Percentiles rank a stretch among this genome's conserved stretches.
phyloP scores from a whole-genome alignment of 2,797 vertebrate species.

The Trachops cirrhosus region DNA sequence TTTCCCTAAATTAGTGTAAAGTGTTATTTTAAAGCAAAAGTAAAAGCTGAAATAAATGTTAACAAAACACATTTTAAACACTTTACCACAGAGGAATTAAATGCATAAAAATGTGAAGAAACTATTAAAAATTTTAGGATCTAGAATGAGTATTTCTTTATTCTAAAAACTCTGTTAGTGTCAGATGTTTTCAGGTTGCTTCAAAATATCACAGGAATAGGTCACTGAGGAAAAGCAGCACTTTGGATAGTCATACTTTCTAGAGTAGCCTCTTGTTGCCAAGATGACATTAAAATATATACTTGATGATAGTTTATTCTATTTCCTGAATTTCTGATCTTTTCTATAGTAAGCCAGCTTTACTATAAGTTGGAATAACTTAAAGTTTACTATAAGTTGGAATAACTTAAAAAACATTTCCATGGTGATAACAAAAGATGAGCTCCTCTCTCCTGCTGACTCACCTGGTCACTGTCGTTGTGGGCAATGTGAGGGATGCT shows the following conservation, averaged over 20 bases:
- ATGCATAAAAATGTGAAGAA: slow-evolving; percentile 38
- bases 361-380: neutral
- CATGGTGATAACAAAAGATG: neutral
- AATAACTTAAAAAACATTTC: neutral
- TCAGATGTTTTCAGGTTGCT: neutral
- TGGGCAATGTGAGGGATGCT: slow-evolving; percentile 72
- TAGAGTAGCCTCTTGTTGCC: neutral
- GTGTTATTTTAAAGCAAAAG: slow-evolving; percentile 41
- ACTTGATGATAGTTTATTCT: neutral
- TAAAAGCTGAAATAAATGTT: slow-evolving; percentile 39
- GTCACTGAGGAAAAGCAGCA: neutral
- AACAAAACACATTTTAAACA: slow-evolving; percentile 38
- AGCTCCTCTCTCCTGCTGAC: slow-evolving; percentile 49
- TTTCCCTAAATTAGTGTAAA: slow-evolving; percentile 21
- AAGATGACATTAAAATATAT: slow-evolving; percentile 5
- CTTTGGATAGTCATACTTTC: neutral
- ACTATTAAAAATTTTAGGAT: slow-evolving; percentile 36
- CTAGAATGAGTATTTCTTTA: neutral
- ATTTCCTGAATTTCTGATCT: slow-evolving; percentile 16
- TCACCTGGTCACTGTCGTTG: slow-evolving; percentile 80
- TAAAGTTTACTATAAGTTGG: neutral
- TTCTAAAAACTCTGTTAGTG: slow-evolving; percentile 3
- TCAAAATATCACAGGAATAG: neutral
- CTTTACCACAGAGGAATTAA: slow-evolving; percentile 20
- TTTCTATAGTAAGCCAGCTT: slow-evolving; percentile 1